A percentile compares a stretch with the other conserved stretches of the same genome.
Evolutionary conservation across 2,797 vertebrate species (phyloP).

Genomic region (Darevskia mixta): DNA sequence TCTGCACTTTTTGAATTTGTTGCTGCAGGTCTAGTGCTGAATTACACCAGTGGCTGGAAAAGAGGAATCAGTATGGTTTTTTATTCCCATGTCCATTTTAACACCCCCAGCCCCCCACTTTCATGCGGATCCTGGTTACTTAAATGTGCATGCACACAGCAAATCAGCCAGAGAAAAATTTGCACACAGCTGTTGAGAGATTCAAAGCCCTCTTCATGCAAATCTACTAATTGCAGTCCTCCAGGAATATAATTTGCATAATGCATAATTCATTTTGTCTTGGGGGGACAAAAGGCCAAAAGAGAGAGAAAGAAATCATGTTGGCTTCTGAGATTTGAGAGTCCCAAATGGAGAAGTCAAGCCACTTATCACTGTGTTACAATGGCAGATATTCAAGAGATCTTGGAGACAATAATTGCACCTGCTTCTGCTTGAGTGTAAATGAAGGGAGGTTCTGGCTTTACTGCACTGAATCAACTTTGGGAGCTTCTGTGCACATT

Average conservation of each 20-base stretch:
- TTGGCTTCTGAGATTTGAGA: background rate
- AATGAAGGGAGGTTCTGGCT: background rate
- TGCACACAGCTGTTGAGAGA: slow-evolving; percentile 18
- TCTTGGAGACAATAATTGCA: background rate
- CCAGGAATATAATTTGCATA: slow-evolving; percentile 23
- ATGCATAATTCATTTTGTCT: background rate
- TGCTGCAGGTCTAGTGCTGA: too few relatives aligned
- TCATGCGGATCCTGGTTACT: background rate
- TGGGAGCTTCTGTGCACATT: background rate
- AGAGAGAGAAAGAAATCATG: background rate
- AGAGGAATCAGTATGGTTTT: too few relatives aligned
- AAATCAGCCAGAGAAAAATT: background rate
- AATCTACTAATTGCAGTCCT: background rate
- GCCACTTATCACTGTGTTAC: background rate
- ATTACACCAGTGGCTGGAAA: too few relatives aligned
- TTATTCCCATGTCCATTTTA: background rate
- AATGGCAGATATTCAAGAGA: rapidly evolving
- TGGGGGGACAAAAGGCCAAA: background rate
- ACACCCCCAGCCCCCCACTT: rapidly evolving
- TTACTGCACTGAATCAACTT: background rate
- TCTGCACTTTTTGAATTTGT: too few relatives aligned
- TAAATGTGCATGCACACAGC: background rate
- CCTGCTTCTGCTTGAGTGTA: background rate
- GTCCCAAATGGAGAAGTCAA: background rate
- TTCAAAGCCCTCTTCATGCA: slow-evolving; percentile 25